Conservation (phyloP, 2,888 invertebrate species). For the Leucania comma region DNA sequence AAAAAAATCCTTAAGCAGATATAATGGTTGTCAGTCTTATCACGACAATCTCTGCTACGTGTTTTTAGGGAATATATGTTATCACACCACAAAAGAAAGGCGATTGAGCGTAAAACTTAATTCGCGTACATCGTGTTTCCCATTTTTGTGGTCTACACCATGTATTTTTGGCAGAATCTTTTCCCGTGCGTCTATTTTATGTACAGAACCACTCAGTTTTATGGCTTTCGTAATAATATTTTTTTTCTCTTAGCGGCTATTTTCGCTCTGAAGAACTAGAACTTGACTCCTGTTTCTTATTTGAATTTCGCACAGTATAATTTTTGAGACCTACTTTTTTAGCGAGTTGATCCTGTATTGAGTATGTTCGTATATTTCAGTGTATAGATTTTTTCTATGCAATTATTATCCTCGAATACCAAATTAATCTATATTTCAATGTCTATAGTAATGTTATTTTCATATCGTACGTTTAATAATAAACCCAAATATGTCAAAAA, state of each 20-base stretch:
- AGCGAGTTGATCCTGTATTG: no score
- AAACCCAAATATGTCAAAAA: no score
- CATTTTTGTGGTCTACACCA: slow-evolving; percentile 16
- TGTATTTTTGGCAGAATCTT: slow-evolving; percentile 21
- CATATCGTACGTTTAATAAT: no score
- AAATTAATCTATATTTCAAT: background rate
- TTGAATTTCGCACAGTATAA: background rate
- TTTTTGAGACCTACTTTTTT: background rate
- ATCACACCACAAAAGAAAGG: slow-evolving; percentile 17
- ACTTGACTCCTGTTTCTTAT: background rate
- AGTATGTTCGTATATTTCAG: background rate
- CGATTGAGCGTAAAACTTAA: slow-evolving; percentile 29
- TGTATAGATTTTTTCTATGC: background rate
- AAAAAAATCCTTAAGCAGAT: background rate
- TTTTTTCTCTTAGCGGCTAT: slow-evolving; percentile 25
- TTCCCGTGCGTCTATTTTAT: slow-evolving; percentile 37
- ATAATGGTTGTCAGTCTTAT: background rate
- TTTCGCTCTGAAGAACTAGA: slow-evolving; percentile 7
- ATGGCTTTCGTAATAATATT: slow-evolving; percentile 22
- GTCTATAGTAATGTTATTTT: background rate
- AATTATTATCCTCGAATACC: background rate
- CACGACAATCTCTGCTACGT: background rate
- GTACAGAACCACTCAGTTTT: slow-evolving; percentile 53
- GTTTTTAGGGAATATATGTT: slow-evolving; percentile 21
- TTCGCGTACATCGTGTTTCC: slow-evolving; percentile 14